Percentiles rank a stretch among this genome's conserved stretches.
These are phyloP conservation scores for Stomatorhinus ivindoensis DNA, from an alignment of 2,113 vertebrate species.

Conservation along the genomic window DNA sequence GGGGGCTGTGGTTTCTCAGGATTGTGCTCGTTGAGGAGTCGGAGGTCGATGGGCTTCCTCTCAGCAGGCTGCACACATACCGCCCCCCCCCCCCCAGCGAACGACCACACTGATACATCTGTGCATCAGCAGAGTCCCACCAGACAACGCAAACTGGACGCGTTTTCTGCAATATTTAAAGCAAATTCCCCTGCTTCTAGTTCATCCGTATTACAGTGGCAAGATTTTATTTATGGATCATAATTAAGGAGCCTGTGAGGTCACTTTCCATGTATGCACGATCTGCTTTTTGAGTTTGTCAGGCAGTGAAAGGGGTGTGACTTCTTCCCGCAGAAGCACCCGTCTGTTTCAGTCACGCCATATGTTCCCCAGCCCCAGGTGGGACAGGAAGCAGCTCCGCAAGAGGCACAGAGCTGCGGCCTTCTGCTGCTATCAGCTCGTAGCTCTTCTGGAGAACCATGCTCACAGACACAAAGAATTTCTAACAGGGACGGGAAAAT, in stretches of 20 bases:
- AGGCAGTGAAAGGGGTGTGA: background rate
- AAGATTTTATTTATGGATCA: background rate
- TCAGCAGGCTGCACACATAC: background rate
- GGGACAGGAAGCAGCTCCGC: constrained; percentile 47
- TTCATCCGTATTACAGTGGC: background rate
- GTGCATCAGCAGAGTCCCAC: background rate
- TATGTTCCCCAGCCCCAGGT: constrained; percentile 47
- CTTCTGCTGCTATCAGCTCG: background rate
- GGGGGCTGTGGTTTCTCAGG: background rate
- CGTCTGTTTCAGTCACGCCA: constrained; percentile 28
- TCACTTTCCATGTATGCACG: background rate
- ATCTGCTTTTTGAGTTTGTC: background rate
- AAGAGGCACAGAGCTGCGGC: constrained; percentile 39
- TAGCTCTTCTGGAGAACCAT: background rate
- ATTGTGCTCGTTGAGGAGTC: background rate
- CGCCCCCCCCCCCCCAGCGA: background rate
- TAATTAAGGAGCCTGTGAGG: background rate
- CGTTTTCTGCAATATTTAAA: background rate
- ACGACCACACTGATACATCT: background rate
- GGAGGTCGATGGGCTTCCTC: background rate
- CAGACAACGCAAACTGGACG: background rate
- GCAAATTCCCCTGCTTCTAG: background rate
- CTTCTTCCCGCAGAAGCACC: background rate
- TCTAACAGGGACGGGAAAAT: background rate
- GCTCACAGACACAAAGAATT: background rate